These are phyloP conservation scores for Cnemophilus loriae DNA, from an alignment of 2,113 vertebrate genomes.

Conservation along the genomic window DNA sequence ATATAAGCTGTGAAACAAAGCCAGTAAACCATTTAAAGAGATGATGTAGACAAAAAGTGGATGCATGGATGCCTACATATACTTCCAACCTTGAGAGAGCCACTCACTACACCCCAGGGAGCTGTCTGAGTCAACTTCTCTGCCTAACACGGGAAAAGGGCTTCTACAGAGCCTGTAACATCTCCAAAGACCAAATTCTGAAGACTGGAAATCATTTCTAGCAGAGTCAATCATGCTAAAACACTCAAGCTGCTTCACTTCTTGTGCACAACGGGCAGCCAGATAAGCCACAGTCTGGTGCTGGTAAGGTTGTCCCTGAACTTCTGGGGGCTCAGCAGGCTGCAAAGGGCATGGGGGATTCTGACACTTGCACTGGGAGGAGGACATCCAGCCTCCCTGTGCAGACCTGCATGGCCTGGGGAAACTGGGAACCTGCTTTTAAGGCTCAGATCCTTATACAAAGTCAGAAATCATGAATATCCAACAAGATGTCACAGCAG, in stretches of 20 bases:
- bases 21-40: not conserved
- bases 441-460: not conserved
- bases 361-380: not conserved
- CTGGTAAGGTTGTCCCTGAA: not conserved
- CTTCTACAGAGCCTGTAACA: not conserved
- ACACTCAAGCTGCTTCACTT: not conserved
- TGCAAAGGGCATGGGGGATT: not conserved
- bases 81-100: not conserved
- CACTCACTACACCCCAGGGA: not conserved
- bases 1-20: not conserved
- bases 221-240: slow-evolving; percentile 20
- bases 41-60: not conserved
- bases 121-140: not conserved
- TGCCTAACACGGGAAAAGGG: not conserved
- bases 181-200: not conserved
- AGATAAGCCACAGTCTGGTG: not conserved
- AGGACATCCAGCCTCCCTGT: not conserved
- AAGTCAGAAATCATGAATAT: not conserved
- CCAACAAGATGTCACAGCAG: not conserved
- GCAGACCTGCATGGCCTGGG: not conserved
- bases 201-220: not conserved
- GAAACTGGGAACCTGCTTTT: not conserved
- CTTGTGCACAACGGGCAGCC: not conserved
- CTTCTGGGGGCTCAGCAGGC: not conserved
- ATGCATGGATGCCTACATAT: not conserved